These are phyloP conservation scores for Phyllotreta striolata DNA, from an alignment of 2,888 invertebrate species.

Conservation along the genomic window DNA sequence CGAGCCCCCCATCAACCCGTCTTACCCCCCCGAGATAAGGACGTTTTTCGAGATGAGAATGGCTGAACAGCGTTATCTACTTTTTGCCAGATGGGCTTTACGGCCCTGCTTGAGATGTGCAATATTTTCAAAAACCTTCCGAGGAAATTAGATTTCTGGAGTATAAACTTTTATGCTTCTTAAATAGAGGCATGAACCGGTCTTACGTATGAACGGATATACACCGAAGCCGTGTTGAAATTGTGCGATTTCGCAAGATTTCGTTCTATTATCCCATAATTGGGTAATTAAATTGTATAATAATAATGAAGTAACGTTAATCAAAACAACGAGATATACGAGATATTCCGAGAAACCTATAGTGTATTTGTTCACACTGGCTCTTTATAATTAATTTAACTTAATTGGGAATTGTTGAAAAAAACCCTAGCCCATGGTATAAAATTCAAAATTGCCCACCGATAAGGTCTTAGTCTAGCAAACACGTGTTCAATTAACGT, in stretches of 20 bases:
- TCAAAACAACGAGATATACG: too few relatives aligned
- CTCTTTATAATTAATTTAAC: too few relatives aligned
- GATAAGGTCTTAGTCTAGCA: slow-evolving; percentile 15
- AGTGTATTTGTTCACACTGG: too few relatives aligned
- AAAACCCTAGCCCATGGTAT: not conserved
- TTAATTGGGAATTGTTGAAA: not conserved
- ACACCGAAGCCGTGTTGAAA: too few relatives aligned
- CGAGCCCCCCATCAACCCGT: slow-evolving; percentile 15
- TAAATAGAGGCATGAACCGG: not conserved
- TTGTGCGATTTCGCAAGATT: too few relatives aligned
- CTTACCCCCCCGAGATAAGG: slow-evolving; percentile 23
- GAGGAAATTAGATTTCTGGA: slow-evolving; percentile 25
- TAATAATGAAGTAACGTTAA: too few relatives aligned
- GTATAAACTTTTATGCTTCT: slow-evolving; percentile 8
- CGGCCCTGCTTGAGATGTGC: slow-evolving; percentile 17
- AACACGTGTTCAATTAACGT: slow-evolving; percentile 29
- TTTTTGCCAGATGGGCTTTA: slow-evolving; percentile 33
- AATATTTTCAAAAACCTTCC: slow-evolving; percentile 27
- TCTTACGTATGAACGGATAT: too few relatives aligned
- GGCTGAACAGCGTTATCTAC: slow-evolving; percentile 31
- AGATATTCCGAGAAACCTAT: too few relatives aligned
- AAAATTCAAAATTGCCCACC: not conserved
- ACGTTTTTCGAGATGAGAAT: slow-evolving; percentile 32
- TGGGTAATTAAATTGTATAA: too few relatives aligned
- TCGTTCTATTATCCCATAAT: too few relatives aligned